Base-by-base conservation (phyloP, 2,888 invertebrate species). In the Nipponacmea schrenckii region DNA sequence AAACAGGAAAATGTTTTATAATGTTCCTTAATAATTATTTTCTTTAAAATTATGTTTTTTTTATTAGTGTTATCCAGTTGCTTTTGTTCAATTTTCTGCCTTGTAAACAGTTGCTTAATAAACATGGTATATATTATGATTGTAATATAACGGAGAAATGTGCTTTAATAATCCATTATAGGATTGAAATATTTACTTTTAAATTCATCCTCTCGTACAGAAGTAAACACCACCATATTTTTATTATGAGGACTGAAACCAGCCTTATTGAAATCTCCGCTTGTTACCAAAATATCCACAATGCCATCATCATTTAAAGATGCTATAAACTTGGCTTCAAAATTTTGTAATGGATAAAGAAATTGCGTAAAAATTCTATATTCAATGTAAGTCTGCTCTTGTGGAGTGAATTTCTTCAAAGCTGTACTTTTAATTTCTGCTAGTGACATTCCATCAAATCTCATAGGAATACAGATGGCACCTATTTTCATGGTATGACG, bases 261-360 rank as follows among this genome's bases (percentile, higher is more conserved):
- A 10, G 20, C 12, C 24, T 72, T 79, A 74, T 83, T 79, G 69
- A 85, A 85, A 72, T 78, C 79, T 10, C 85, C 82, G 72, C 83
- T 85, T 24, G 85, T 85, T 20, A 79, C 68, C 73, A 86, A 48
- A 12, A 86, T 79, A 45, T 81, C 77, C 0, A 81, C 86, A 8
- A 71, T 67, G 8, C 74, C 78, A n/a, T 82, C 75, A 27, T 70
- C 72, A 46, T 79, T 79, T 8, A 85, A 73, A 69, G 82, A 77
- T 26, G 83, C 85, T 62, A 86, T 81, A 67, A 85, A 85, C 63
- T 79, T 83, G 24, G 79, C 78, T 69, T 80, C 74, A 71, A 84
- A 83, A 17, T 71, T 74, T 39, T 74, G 74, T 45, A 78, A 69
- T 27, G 85, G 85, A 63, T 82, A 83, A 14, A 83, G 77, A 64